Base-by-base conservation (phyloP, 2,113 vertebrate species). In the Motacilla alba region DNA sequence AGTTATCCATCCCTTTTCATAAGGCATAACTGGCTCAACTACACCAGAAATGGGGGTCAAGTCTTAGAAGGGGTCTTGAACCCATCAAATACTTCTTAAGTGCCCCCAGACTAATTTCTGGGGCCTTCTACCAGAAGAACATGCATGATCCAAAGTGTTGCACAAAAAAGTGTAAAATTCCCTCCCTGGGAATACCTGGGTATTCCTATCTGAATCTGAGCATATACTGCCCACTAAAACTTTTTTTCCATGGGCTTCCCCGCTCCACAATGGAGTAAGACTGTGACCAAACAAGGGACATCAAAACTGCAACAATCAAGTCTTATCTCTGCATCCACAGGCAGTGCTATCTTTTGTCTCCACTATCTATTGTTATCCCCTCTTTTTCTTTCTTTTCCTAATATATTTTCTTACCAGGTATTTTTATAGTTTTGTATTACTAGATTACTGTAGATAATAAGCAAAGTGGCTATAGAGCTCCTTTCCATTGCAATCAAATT, bases 241-340 rank as follows among this genome's bases (percentile, higher is more conserved):
- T 3, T 24, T 47, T 47, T 53, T 58, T 39, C 2, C 3, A 20
- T 39, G 8, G 15, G 3, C 24, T 55, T 62, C 3, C 10, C 24
- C 9, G 4, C 47, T 12, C 8, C 1, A 0, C 0, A 0, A 6
- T 43, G 22, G 21, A 52, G 53, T 41, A 62, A 69, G 15, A 39
- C 33, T 46, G 15, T 39, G 39, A 33, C 39, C 30, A 39, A 78
- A 10, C 20, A 41, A 46, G 0, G 0, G n/a, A 30, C 15, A 47
- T 55, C 23, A 39, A 70, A 70, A 72, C 22, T 35, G 56, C 24
- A 70, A 10, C 5, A 39, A 31, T 41, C 11, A 52, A 67, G 26
- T 31, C 37, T 50, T 31, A 18, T 13, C 5, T 12, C 46, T 41
- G n/a, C 28, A 87, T 62, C 33, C 28, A 39, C 2, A 1, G 8